Evolutionary conservation across 2,797 vertebrate species (phyloP).

Genomic region (Cuculus canorus): DNA sequence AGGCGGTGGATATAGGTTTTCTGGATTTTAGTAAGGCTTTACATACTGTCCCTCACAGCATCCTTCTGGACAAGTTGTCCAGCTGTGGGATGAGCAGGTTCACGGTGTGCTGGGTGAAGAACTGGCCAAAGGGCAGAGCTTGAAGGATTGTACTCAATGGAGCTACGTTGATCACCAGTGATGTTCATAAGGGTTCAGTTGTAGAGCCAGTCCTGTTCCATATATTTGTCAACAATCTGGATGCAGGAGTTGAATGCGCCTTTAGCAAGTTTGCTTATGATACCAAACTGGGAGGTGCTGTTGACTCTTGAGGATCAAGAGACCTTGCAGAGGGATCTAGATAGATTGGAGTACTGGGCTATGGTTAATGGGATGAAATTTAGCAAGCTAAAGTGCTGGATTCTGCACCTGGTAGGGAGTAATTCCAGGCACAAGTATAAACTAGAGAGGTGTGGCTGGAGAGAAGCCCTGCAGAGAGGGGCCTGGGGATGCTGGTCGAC

Average conservation of each 20-base stretch:
- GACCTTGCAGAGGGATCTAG: neutral
- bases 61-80: neutral
- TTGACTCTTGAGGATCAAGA: neutral
- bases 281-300: neutral
- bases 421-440: accelerated
- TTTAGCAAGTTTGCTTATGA: neutral
- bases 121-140: neutral
- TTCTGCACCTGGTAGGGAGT: neutral
- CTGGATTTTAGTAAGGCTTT: neutral
- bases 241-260: neutral
- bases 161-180: neutral
- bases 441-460: neutral
- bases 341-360: neutral
- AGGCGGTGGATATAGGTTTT: neutral
- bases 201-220: neutral
- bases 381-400: neutral
- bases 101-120: neutral
- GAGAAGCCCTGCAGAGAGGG: neutral
- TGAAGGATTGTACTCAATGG: neutral
- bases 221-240: neutral
- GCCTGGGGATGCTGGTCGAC: neutral
- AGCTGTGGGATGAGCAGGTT: neutral
- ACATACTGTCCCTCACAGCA: neutral
- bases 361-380: neutral
- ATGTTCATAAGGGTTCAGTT: neutral